Conservation (phyloP, 2,113 vertebrate species). For the Poecilia latipinna region DNA sequence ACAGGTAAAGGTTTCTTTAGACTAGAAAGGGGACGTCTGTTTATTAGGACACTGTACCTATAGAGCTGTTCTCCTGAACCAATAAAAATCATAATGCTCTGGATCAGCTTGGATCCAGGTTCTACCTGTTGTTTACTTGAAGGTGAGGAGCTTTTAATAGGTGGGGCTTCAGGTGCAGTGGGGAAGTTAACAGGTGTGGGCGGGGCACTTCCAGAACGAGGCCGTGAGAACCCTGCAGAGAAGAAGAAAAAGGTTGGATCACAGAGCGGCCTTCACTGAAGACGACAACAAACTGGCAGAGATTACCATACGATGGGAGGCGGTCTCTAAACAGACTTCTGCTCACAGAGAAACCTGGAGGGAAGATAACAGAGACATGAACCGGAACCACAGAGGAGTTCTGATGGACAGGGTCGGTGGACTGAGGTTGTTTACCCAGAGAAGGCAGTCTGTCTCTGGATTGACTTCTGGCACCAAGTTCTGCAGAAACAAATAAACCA, state of each 20-base stretch:
- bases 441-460: constrained; percentile 73
- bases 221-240: constrained; percentile 87
- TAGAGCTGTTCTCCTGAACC: background rate
- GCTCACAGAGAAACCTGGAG: constrained; percentile 66
- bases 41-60: background rate
- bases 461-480: constrained; percentile 52
- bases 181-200: constrained; percentile 88
- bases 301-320: constrained; percentile 66
- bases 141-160: constrained; percentile 73
- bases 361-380: background rate
- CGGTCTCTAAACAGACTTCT: constrained; percentile 56
- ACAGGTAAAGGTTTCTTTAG: background rate
- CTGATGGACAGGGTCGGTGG: background rate
- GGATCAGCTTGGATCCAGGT: constrained; percentile 62
- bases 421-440: constrained; percentile 57
- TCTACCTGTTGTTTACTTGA: background rate
- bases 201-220: constrained; percentile 90
- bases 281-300: background rate
- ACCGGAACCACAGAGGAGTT: background rate
- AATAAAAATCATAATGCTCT: background rate
- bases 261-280: too few relatives aligned
- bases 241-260: background rate
- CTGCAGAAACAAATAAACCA: constrained; percentile 41
- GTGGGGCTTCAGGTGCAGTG: constrained; percentile 80
- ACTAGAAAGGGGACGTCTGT: background rate